Evolutionary conservation across 2,888 invertebrate species (phyloP).

Genomic region (Spilosoma lubricipeda): DNA sequence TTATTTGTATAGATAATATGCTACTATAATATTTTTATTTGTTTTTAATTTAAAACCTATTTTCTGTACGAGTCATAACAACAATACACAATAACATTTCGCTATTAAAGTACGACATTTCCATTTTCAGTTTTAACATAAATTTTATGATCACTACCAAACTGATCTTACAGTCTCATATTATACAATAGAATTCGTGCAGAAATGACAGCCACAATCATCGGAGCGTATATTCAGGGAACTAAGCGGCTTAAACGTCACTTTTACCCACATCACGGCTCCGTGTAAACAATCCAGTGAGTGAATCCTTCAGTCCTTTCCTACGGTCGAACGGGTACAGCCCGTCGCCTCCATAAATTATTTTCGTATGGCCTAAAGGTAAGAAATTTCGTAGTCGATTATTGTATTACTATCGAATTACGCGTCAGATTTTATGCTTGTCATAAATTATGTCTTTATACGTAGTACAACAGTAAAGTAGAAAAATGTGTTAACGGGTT

Average conservation of each 20-base stretch:
- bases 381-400: neutral
- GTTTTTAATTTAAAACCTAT: too few relatives aligned
- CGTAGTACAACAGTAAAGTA: neutral
- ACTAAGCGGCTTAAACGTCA: constrained; percentile 57
- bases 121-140: neutral
- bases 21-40: too few relatives aligned
- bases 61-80: too few relatives aligned
- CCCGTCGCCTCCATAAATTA: constrained; percentile 51
- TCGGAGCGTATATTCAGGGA: constrained; percentile 42
- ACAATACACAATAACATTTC: too few relatives aligned
- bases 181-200: constrained; percentile 53
- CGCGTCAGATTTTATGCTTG: neutral
- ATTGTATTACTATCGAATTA: neutral
- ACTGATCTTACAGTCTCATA: neutral
- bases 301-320: constrained; percentile 50
- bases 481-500: neutral
- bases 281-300: constrained; percentile 57
- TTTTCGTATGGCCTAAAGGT: constrained; percentile 29
- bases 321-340: constrained; percentile 38
- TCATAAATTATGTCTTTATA: neutral
- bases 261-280: constrained; percentile 46
- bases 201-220: constrained; percentile 43
- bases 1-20: too few relatives aligned
- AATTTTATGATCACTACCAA: neutral
- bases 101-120: neutral